Evolutionary conservation across 1,140 invertebrate genomes (phyloP), one percentile per base, ranked within the genome.

Genomic region (Zaprionus gabonicus): DNA sequence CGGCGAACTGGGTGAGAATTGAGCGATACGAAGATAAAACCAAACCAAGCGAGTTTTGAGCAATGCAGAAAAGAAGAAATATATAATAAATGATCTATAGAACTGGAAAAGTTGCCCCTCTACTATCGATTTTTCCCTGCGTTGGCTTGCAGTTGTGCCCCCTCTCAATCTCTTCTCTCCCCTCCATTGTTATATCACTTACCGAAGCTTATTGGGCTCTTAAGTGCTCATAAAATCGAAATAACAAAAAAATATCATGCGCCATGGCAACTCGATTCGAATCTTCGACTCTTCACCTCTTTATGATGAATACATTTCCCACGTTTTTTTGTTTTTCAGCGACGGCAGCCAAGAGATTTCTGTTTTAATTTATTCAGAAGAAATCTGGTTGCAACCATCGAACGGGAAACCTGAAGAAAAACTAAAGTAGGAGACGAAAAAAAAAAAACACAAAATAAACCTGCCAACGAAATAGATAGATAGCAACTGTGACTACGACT

Each of bases 291-390:
- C 28, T 59, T 23, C 23, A 23, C 31, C 28, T 58, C 17, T 41
- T 15, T 49, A 69, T 73, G 84, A 88, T 90, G 79, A 82, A 90
- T 80, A 80, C 85, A 90, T 85, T 90, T 90, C 85, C 85, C 85
- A 90, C 85, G 85, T 90, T 90, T 69, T 31, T 56, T 44, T 46
- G 15, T 44, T 44, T 44, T 44, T n/a, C 41, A 63, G 56, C 72
- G 77, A 60, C 69, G 56, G 63, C 73, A 75, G 70, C 66, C 38
- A n/a, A 75, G 56, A 27, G 63, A 72, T 72, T 76, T 81, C 57
- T 57, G 80, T 85, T 90, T 91, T 91, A 91, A 91, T 91, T 91
- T 91, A 91, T 91, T 91, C 90, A 91, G 85, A 91, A 81, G 90
- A 91, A 91, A 82, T 91, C 81, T 86, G 83, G 67, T 70, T 78